Evolutionary conservation across 2,888 invertebrate genomes (phyloP).

Genomic region (Polyploca ridens): DNA sequence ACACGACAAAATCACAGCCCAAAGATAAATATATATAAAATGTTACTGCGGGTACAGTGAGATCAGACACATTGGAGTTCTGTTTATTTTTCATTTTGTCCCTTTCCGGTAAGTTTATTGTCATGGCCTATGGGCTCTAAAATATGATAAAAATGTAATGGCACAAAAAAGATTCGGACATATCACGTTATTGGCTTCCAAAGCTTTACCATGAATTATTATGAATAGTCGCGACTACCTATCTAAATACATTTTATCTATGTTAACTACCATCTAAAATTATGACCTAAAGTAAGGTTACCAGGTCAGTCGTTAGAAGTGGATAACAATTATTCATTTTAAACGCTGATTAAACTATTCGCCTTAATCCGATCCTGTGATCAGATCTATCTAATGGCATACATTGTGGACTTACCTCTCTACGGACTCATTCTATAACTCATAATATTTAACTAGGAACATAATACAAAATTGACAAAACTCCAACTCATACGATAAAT

Average conservation of each 20-base stretch:
- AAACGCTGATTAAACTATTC: not conserved
- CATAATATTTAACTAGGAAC: conserved; percentile 57
- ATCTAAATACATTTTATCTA: not conserved
- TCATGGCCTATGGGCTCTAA: not conserved
- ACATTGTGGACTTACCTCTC: not conserved
- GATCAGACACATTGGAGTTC: conserved; percentile 62
- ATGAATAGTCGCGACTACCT: not conserved
- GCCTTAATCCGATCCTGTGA: not conserved
- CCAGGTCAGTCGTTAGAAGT: not conserved
- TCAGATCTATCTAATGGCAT: not conserved
- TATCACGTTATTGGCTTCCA: not conserved
- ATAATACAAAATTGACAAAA: conserved; percentile 74
- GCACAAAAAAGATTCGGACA: conserved; percentile 17
- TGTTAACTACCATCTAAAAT: too few relatives aligned
- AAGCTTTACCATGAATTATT: not conserved
- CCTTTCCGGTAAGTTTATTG: conserved; percentile 15
- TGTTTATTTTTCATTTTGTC: conserved; percentile 42
- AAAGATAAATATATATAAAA: conserved; percentile 52
- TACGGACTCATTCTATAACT: conserved; percentile 2
- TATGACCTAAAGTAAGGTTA: too few relatives aligned
- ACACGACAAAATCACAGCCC: conserved; percentile 64
- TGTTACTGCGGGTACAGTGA: conserved; percentile 54
- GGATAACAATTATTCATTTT: not conserved
- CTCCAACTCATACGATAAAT: conserved; percentile 62
- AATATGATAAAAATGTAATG: conserved; percentile 19